Evolutionary conservation across 2,888 invertebrate species (phyloP).

Genomic region (Schizotus pectinicornis): DNA sequence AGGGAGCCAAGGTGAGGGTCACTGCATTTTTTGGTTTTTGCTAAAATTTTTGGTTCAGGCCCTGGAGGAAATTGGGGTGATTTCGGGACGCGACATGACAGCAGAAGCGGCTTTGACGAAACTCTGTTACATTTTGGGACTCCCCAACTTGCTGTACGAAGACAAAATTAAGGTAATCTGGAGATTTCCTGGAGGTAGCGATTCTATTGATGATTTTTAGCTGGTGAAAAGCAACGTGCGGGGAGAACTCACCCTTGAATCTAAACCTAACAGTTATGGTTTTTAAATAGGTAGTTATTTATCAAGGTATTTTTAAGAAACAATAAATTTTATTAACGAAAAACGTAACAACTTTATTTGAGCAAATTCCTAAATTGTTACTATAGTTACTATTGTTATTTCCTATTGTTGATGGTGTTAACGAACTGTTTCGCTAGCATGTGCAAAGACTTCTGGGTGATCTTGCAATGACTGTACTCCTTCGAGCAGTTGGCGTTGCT

Average conservation of each 20-base stretch:
- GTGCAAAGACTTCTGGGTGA: slow-evolving; percentile 29
- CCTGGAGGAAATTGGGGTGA: slow-evolving; percentile 72
- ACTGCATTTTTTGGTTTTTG: neutral
- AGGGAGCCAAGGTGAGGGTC: slow-evolving; percentile 79
- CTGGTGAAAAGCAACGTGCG: slow-evolving; percentile 36
- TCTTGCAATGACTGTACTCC: slow-evolving; percentile 36
- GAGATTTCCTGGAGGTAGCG: neutral
- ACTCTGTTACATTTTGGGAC: slow-evolving; percentile 85
- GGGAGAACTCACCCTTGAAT: slow-evolving; percentile 31
- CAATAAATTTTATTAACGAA: too few species aligned
- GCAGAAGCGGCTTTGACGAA: slow-evolving; percentile 93
- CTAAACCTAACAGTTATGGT: too few species aligned
- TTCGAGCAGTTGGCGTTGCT: slow-evolving; percentile 35
- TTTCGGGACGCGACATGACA: slow-evolving; percentile 87
- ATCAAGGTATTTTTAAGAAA: too few species aligned
- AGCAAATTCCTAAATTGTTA: too few species aligned
- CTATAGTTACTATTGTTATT: too few species aligned
- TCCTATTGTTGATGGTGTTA: too few species aligned
- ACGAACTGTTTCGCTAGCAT: slow-evolving; percentile 18
- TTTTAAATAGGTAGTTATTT: too few species aligned
- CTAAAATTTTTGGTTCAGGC: slow-evolving; percentile 51
- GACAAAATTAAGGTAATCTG: slow-evolving; percentile 30
- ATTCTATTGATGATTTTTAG: slow-evolving; percentile 27
- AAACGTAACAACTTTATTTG: too few species aligned
- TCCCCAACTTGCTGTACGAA: slow-evolving; percentile 66